Conservation (phyloP, 1,140 invertebrate genomes). For the Drosophila sp. region DNA sequence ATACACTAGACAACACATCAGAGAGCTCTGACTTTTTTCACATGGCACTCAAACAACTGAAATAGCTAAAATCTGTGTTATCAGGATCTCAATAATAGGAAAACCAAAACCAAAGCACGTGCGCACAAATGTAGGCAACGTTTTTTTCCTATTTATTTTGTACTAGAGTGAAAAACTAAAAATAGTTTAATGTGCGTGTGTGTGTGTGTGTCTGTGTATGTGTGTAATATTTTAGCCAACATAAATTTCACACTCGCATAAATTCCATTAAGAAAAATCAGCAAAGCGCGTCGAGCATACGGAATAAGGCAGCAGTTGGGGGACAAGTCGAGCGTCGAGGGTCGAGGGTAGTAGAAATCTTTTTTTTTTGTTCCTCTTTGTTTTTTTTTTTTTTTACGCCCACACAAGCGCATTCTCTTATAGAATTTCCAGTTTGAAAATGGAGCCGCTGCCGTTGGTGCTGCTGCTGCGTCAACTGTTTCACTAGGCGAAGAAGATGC, state of each 20-base stretch:
- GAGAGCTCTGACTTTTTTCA: neutral
- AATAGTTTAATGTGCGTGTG: slow-evolving; percentile 50
- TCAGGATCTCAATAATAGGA: neutral
- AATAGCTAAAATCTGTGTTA: slow-evolving; percentile 33
- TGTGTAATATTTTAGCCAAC: slow-evolving; percentile 61
- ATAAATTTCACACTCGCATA: slow-evolving; percentile 80
- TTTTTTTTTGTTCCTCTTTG: neutral
- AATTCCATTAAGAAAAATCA: slow-evolving; percentile 81
- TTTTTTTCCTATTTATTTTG: slow-evolving; percentile 27
- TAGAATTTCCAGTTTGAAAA: slow-evolving; percentile 49
- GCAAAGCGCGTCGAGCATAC: slow-evolving; percentile 75
- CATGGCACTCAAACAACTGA: neutral
- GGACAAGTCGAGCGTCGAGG: neutral
- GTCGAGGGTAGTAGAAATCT: neutral
- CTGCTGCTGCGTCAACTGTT: slow-evolving; percentile 75
- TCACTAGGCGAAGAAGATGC: slow-evolving; percentile 49
- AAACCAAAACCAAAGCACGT: slow-evolving; percentile 27
- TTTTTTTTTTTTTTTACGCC: slow-evolving; percentile 11
- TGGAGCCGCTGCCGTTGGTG: slow-evolving; percentile 60
- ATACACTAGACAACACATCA: too few relatives aligned
- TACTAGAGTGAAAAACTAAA: slow-evolving; percentile 51
- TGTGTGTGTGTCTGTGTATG: slow-evolving; percentile 16
- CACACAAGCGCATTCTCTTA: slow-evolving; percentile 24
- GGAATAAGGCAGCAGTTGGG: slow-evolving; percentile 41
- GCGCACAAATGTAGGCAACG: slow-evolving; percentile 30